Percentiles rank a stretch among this genome's conserved stretches.
phyloP scores from a whole-genome alignment of 2,797 vertebrate genomes.

The Rhincodon typus region DNA sequence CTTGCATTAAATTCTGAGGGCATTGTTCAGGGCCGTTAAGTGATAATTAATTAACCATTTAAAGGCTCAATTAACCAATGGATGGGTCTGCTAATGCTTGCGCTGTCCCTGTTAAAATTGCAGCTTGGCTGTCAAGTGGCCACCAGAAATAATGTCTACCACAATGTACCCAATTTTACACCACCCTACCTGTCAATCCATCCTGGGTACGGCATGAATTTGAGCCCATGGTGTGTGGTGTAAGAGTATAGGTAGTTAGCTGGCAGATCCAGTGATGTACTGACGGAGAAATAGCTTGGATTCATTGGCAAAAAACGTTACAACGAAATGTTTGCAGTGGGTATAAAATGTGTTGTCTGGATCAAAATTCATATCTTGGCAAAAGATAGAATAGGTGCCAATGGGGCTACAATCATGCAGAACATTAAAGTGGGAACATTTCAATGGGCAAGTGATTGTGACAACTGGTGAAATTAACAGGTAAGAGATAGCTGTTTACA shows the following conservation, averaged over 20 bases:
- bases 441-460: background rate
- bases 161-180: too few relatives aligned
- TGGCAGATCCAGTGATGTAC: background rate
- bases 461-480: background rate
- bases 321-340: background rate
- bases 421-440: background rate
- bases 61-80: too few relatives aligned
- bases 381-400: background rate
- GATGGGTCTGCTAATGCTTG: too few relatives aligned
- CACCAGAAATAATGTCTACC: too few relatives aligned
- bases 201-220: too few relatives aligned
- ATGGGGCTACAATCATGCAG: background rate
- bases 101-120: too few relatives aligned
- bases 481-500: background rate
- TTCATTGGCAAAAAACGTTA: background rate
- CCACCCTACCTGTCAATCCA: too few relatives aligned
- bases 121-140: too few relatives aligned
- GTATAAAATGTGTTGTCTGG: background rate
- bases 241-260: background rate
- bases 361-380: background rate
- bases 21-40: too few relatives aligned
- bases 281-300: background rate
- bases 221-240: background rate
- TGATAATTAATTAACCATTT: too few relatives aligned
- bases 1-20: too few relatives aligned